A percentile compares a stretch with the other conserved stretches of the same genome.
phyloP scores from a whole-genome alignment of 2,113 vertebrate genomes.

The Boulengeromyrus knoepffleri region DNA sequence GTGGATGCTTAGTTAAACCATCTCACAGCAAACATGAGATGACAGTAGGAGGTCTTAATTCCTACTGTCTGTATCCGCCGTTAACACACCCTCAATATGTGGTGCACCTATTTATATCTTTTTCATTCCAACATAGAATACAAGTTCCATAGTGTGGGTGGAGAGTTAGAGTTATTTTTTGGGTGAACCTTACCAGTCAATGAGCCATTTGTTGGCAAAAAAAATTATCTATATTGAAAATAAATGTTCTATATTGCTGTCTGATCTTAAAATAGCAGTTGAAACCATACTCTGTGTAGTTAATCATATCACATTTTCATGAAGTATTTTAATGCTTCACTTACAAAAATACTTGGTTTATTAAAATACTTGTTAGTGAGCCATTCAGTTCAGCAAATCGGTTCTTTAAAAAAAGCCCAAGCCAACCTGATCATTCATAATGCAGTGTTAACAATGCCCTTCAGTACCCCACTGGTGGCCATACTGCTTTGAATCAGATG shows the following conservation, averaged over 20 bases:
- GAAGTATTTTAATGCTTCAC: neutral
- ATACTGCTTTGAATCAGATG: neutral
- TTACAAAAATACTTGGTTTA: neutral
- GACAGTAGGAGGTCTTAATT: neutral
- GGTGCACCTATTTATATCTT: neutral
- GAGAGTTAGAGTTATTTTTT: neutral
- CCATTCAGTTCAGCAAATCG: neutral
- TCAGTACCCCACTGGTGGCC: neutral
- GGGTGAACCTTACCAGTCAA: neutral
- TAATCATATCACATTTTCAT: neutral
- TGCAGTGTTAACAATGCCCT: neutral
- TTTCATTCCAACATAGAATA: neutral
- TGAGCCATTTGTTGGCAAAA: neutral
- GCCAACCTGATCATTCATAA: neutral
- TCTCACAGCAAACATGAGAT: neutral
- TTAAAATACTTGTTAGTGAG: neutral
- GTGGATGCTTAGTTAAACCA: neutral
- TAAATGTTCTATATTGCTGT: neutral
- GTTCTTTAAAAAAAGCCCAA: neutral
- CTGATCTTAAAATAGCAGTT: neutral
- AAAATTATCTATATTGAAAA: neutral
- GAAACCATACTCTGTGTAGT: neutral
- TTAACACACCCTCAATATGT: neutral
- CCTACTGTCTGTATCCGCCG: neutral
- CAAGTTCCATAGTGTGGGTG: neutral